Evolutionary conservation across 2,888 invertebrate genomes (phyloP).

Genomic region (Andrena praecox): DNA sequence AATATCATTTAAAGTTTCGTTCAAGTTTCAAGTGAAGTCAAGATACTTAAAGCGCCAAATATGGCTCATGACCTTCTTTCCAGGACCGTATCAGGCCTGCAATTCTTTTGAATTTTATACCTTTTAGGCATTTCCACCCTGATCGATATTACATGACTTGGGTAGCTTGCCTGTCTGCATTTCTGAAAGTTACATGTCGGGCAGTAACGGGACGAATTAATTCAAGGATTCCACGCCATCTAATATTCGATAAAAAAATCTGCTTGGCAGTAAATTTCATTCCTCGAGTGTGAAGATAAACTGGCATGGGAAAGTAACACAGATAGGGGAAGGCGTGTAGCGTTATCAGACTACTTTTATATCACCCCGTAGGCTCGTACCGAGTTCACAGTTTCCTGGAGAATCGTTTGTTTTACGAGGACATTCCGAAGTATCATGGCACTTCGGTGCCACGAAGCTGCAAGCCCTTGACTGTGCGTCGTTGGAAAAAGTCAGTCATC

Average conservation of each 20-base stretch:
- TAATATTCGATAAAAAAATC: constrained; percentile 4
- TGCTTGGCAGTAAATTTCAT: neutral
- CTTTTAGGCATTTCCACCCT: too few species aligned
- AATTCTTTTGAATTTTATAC: too few species aligned
- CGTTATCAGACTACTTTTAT: constrained; percentile 36
- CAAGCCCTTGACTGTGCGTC: constrained; percentile 27
- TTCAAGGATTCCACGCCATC: too few species aligned
- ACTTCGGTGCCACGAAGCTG: constrained; percentile 38
- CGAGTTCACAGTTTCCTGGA: constrained; percentile 34
- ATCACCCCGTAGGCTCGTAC: constrained; percentile 32
- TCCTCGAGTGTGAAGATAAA: neutral
- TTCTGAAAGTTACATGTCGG: too few species aligned
- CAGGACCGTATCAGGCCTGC: too few species aligned
- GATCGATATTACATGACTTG: too few species aligned
- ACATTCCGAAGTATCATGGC: constrained; percentile 39
- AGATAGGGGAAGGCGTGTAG: constrained; percentile 7
- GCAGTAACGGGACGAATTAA: too few species aligned
- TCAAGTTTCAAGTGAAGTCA: too few species aligned
- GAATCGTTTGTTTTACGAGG: constrained; percentile 55
- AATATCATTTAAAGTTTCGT: too few species aligned
- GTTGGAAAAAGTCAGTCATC: constrained; percentile 48
- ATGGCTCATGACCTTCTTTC: too few species aligned
- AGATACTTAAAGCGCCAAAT: too few species aligned
- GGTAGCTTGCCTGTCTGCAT: too few species aligned
- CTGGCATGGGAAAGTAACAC: neutral